Evolutionary conservation across 1,140 invertebrate species (phyloP), one percentile per base, ranked within the genome.

Genomic region (Bradynema listronoti): DNA sequence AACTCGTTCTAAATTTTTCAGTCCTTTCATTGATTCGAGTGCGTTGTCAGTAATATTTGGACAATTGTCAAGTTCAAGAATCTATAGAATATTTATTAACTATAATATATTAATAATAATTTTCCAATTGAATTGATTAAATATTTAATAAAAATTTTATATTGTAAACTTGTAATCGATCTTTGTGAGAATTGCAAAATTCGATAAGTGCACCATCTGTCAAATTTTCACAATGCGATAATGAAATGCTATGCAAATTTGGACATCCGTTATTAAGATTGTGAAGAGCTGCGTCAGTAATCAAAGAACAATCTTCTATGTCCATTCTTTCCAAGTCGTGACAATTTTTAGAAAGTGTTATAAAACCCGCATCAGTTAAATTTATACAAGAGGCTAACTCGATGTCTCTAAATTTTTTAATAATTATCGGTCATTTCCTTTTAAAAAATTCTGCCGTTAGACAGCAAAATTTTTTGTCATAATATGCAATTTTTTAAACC

Each of bases 31-130:
- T 82, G 96, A 90, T 79, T 95, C 91, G 63, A 98, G 82, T 54
- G 92, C 90, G n/a, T 86, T 86, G 81, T 99, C 94, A n/a, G 93
- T 96, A 67, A 99, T 90, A 32, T 69, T 69, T 1, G 94, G 94
- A 82, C 94, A 98, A 81, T 99, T 99, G 81, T 99, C 94, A 66
- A 99, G 82, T 81, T 97, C 94, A 45, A 99, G 82, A 29, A 97
- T 89, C 43, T 88, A 88, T 34, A 83, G 9, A 58, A 81, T 79
- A 14, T 64, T 27, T 14, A 69, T 7, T 33, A n/a, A 16, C 16
- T 25, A 58, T 33, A 22, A n/a, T 33, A 24, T 57, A 46, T 45
- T 45, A 34, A 27, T 22, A 27, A 2, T 29, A 14, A n/a, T n/a
- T n/a, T n/a, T n/a, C n/a, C n/a, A n/a, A n/a, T n/a, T n/a, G n/a